Conservation (phyloP, 2,797 vertebrate genomes). For the Peromyscus nudipes region DNA sequence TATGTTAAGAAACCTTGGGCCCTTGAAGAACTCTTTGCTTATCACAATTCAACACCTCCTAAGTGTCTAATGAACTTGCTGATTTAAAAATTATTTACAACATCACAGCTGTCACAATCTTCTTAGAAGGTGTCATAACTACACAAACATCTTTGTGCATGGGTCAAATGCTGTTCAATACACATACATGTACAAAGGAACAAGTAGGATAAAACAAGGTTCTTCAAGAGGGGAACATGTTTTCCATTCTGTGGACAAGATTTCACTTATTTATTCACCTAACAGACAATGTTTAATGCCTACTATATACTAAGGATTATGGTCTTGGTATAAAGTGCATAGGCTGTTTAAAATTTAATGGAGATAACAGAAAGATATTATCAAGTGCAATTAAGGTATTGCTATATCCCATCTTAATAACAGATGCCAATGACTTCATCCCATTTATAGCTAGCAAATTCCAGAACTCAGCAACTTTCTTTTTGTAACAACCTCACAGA, state of each 20-base stretch:
- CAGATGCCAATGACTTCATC: background rate
- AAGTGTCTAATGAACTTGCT: background rate
- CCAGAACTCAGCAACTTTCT: background rate
- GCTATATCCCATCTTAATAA: background rate
- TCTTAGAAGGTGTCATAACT: background rate
- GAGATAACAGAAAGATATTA: background rate
- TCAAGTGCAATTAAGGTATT: background rate
- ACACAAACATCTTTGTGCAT: background rate
- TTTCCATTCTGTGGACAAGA: background rate
- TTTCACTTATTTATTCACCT: background rate
- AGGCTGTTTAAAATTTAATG: conserved; percentile 18
- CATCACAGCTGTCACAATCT: background rate
- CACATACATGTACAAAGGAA: background rate
- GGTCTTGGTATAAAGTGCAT: background rate
- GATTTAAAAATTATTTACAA: background rate
- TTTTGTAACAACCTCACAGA: background rate
- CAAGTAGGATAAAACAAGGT: background rate
- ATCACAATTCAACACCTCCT: too few species aligned
- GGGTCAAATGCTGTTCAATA: background rate
- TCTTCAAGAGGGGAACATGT: background rate
- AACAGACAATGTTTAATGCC: background rate
- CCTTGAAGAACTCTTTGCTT: background rate
- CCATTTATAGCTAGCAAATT: background rate
- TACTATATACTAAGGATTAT: background rate
- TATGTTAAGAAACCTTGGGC: background rate